Evolutionary conservation across 2,797 vertebrate species (phyloP), one percentile per base, ranked within the genome.

Genomic region (Falco novaeseelandiae): DNA sequence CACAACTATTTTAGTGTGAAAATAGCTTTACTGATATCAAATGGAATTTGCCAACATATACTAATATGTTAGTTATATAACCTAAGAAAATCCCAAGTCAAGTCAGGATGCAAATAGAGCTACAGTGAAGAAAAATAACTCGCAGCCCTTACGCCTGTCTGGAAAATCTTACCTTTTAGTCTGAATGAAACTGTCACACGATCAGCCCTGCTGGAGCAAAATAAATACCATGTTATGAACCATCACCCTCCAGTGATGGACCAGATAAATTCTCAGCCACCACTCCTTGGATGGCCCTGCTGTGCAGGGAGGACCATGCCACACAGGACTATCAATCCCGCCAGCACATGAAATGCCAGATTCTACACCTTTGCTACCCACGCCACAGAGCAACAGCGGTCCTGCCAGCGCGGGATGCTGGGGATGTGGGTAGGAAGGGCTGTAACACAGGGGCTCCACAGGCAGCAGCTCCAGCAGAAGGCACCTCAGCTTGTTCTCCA

Each of bases 151-250:
- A 18, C 8, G 54, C 26, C 76, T 54, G 36, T 8, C 62, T 79
- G 42, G n/a, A 51, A 70, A 79, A 27, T 32, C 12, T 73, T 29
- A 63, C 23, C 40, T 72, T 48, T 21, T 23, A 55, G 44, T 52
- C 27, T 15, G 0, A 34, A 19, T 14, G 7, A 27, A 44, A 42
- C 0, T 5, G 8, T 15, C 18, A 12, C 0, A 0, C 25, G 27
- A 7, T 14, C 61, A 46, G 73, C 25, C 34, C 63, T 46, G 46
- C 83, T 49, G 48, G 52, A 83, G 51, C 72, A 46, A 69, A 86
- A 54, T 5, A 14, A 58, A 44, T 1, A 20, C 32, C 57, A 40
- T 8, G 10, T 36, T 52, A 49, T 26, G 30, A 46, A 40, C 26
- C 6, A n/a, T 7, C 19, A 4, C 9, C 9, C 23, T 25, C 26